Base-by-base conservation (phyloP, 2,113 vertebrate species). In the Passer domesticus region DNA sequence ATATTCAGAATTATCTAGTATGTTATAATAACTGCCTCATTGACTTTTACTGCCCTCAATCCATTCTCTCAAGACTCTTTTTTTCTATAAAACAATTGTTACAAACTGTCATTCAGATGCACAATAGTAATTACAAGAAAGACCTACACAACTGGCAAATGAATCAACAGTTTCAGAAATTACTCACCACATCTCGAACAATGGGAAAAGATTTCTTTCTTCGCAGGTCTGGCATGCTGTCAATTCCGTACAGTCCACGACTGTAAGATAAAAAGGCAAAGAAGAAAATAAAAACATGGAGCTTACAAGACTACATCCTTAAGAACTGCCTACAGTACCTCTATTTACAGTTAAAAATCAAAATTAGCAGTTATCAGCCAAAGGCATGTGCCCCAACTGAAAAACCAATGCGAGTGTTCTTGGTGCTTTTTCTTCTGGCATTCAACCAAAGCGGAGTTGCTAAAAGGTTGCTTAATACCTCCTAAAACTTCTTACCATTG, bases 221-320 rank as follows among this genome's bases (percentile, higher is more conserved):
- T 24, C 99, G 98, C 95, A 99, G 98, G 98, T 99, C 99, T 92
- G 99, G 99, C 99, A 99, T 99, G 94, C 99, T 99, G 97, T 99
- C 99, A 95, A 99, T 99, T 92, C 99, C 99, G 53, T 99, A 99
- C 89, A 99, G 98, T 74, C 99, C 99, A 91, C 98, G 98, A 74
- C 99, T 99, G 95, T 0, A 56, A 55, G 22, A 53, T 21, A 23
- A 85, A 94, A 79, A 91, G n/a, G 22, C 80, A 85, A 47, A 52
- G 56, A 90, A 83, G 94, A 95, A 92, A 91, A 97, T 89, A 97
- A 68, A 91, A 41, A 18, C 21, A 43, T 22, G 6, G 5, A 22
- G 28, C 44, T 89, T 58, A 84, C 8, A 46, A 77, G 47, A 33
- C 15, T 47, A 30, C 19, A 74, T 10, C 33, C 39, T 59, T 62